Evolutionary conservation across 2,888 invertebrate species (phyloP), one percentile per base, ranked within the genome.

Genomic region (Euclidia mi): DNA sequence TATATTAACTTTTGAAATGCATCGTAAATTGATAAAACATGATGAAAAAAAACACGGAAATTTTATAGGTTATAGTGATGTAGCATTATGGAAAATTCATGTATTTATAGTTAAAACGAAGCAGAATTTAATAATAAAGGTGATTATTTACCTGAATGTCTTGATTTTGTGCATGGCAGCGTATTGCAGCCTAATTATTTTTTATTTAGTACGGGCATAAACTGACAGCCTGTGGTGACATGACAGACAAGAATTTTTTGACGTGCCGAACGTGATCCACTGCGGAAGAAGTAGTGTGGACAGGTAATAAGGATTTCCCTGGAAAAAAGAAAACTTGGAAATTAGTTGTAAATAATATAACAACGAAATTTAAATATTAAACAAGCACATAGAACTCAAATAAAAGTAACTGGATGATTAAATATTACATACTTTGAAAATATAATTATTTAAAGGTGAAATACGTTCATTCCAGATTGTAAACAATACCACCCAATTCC

Each of bases 161-260:
- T 91, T 92, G 92, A 90, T 85, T 93, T 93, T 93, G 92, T 92
- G 92, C 94, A 93, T 94, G 91, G 94, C 92, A 94, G 93, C 82
- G 78, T 70, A 68, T 76, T 86, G 88, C 88, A 57, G 91, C 91
- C 90, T 85, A 82, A 84, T 84, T 84, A 73, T 83, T 88, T 82
- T 83, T 82, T 79, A 74, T 74, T 81, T 85, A 82, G 92, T 92
- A 94, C 94, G 93, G 94, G 92, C 93, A 88, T 81, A 79, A 71
- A 86, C 84, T 90, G 91, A 91, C 90, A 90, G 89, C 82, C 85
- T 74, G 78, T 83, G 92, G 84, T 91, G 91, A 91, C 93, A 93
- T 92, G 92, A 88, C 90, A 92, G 84, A 82, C 81, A 79, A 75
- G 63, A 65, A 41, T 34, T 61, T 65, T 71, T 72, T 82, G 79